Conservation (phyloP, 2,113 vertebrate species). For the Lasiurus borealis region DNA sequence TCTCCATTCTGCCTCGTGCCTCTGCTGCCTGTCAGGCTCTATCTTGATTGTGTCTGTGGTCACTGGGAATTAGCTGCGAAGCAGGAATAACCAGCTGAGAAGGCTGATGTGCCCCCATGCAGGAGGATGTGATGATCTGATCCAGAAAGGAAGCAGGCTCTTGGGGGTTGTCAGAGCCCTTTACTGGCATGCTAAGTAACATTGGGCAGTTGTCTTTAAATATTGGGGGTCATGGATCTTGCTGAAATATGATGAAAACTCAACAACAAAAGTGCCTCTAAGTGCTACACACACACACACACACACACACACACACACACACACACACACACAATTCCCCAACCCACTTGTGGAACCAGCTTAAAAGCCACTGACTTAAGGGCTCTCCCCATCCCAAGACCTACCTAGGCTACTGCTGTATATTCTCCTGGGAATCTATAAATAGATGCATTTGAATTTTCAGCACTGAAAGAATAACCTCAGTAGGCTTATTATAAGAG, state of each 20-base stretch:
- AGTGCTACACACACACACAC: not conserved
- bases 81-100: not conserved
- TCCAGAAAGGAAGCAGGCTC: not conserved
- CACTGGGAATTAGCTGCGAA: conserved; percentile 38
- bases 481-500: not conserved
- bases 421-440: not conserved
- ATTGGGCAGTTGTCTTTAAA: not conserved
- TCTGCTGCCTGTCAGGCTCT: conserved; percentile 34
- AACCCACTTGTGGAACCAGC: not conserved
- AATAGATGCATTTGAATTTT: conserved; percentile 12
- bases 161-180: not conserved
- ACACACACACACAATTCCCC: not conserved
- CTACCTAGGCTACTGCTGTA: not conserved
- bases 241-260: conserved; percentile 32
- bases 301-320: not conserved
- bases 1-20: not conserved
- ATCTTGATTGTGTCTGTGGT: not conserved
- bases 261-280: not conserved
- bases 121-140: not conserved
- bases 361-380: not conserved
- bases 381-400: not conserved
- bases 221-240: not conserved
- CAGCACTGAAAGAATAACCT: not conserved
- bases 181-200: not conserved
- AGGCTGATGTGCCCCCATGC: not conserved